phyloP scores from a whole-genome alignment of 53 echinoderm and acorn worm genomes.

The Luidia sarsii region DNA sequence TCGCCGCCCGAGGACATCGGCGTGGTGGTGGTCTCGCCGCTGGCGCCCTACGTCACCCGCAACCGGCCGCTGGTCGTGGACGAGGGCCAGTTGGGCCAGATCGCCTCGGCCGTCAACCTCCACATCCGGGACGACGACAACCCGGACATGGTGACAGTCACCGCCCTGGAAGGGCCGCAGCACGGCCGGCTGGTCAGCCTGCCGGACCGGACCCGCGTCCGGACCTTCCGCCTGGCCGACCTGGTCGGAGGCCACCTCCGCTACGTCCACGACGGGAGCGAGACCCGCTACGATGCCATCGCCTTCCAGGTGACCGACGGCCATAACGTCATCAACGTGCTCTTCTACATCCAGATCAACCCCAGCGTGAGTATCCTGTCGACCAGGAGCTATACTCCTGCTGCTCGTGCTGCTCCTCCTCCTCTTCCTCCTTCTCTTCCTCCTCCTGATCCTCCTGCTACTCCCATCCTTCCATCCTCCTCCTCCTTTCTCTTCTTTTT shows the following conservation, averaged over 20 bases:
- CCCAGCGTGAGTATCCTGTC: slow-evolving; percentile 83
- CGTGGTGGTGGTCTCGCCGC: slow-evolving; percentile 79
- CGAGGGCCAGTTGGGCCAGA: slow-evolving; percentile 77
- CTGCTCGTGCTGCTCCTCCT: background rate
- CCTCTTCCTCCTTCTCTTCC: too few relatives aligned
- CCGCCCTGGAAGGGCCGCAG: slow-evolving; percentile 84
- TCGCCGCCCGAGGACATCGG: slow-evolving; percentile 76
- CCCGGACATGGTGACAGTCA: slow-evolving; percentile 73
- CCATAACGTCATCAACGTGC: slow-evolving; percentile 86
- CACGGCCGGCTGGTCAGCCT: slow-evolving; percentile 80
- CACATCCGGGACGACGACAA: slow-evolving; percentile 94
- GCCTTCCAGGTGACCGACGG: slow-evolving; percentile 91
- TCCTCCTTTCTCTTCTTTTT: too few relatives aligned
- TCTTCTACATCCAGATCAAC: slow-evolving; percentile 87
- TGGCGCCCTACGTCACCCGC: slow-evolving; percentile 80
- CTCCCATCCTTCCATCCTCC: too few relatives aligned
- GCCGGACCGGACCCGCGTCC: slow-evolving; percentile 59
- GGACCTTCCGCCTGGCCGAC: slow-evolving; percentile 65
- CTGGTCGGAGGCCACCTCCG: slow-evolving; percentile 69
- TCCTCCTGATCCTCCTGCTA: too few relatives aligned
- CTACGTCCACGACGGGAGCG: slow-evolving; percentile 92
- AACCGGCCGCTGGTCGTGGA: slow-evolving; percentile 88
- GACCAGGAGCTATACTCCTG: too few relatives aligned
- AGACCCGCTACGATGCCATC: slow-evolving; percentile 78
- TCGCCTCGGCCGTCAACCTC: slow-evolving; percentile 71